These are phyloP conservation scores for Mactra quadrangularis DNA, from an alignment of 1,140 invertebrate species.

Conservation along the genomic window DNA sequence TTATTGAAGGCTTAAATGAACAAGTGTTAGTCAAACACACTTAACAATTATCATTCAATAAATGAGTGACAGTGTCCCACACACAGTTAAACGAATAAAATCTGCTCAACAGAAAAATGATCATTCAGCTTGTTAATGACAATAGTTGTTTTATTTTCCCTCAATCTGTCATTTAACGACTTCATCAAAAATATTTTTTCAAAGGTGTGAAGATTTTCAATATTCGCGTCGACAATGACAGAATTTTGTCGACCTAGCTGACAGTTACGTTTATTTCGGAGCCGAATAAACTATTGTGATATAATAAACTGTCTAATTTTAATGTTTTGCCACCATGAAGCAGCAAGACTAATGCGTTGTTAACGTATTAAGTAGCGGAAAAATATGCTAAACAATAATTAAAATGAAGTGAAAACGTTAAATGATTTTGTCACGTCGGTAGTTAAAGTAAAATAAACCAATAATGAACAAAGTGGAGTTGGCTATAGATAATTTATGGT, in stretches of 20 bases:
- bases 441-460: constrained; percentile 30
- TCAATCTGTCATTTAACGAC: constrained; percentile 13
- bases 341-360: constrained; percentile 25
- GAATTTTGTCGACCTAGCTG: constrained; percentile 15
- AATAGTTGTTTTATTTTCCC: constrained; percentile 15
- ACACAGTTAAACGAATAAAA: constrained; percentile 12
- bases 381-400: constrained; percentile 35
- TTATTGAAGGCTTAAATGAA: too few relatives aligned
- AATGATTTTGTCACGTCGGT: constrained; percentile 39
- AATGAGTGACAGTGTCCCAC: background rate
- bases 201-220: constrained; percentile 60
- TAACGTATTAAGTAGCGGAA: constrained; percentile 32
- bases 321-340: constrained; percentile 51
- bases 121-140: constrained; percentile 33
- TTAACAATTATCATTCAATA: too few relatives aligned
- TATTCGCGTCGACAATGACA: constrained; percentile 42
- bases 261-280: constrained; percentile 55
- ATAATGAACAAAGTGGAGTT: constrained; percentile 4
- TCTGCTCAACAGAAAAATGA: constrained; percentile 38
- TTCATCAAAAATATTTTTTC: constrained; percentile 42
- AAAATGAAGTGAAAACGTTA: constrained; percentile 19
- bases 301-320: constrained; percentile 49
- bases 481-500: background rate
- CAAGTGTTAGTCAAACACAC: too few relatives aligned
- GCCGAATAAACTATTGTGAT: constrained; percentile 28